These are phyloP conservation scores for Zelleria hepariella DNA, from an alignment of 2,888 invertebrate species.

Conservation along the genomic window DNA sequence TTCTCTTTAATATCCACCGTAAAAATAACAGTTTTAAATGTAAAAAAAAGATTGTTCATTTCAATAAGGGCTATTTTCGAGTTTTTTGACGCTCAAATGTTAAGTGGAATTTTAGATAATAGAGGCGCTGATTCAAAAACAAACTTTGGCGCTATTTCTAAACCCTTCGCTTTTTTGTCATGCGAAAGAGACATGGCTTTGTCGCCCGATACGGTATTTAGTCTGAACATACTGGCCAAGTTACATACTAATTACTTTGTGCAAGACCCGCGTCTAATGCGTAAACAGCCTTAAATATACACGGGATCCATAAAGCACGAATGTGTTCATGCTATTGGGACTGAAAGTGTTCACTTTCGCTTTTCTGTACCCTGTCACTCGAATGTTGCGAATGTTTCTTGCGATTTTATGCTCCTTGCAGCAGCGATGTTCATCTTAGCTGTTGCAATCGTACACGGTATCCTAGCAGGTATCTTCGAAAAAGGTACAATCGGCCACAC, in stretches of 20 bases:
- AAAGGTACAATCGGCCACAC: too few relatives aligned
- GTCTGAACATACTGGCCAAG: constrained; percentile 15
- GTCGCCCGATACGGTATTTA: background rate
- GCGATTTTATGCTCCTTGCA: too few relatives aligned
- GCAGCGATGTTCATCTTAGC: too few relatives aligned
- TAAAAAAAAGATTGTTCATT: too few relatives aligned
- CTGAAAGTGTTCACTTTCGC: background rate
- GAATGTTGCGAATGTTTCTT: background rate
- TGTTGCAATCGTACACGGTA: too few relatives aligned
- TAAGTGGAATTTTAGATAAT: too few relatives aligned
- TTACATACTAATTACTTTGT: constrained; percentile 26
- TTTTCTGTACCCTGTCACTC: background rate
- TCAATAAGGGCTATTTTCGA: too few relatives aligned
- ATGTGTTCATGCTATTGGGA: background rate
- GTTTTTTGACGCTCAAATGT: too few relatives aligned
- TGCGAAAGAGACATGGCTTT: background rate
- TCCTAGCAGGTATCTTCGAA: too few relatives aligned
- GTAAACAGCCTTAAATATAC: background rate
- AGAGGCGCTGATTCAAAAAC: background rate
- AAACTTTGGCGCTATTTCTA: background rate
- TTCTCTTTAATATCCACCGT: too few relatives aligned
- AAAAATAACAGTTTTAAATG: too few relatives aligned
- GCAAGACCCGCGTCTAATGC: constrained; percentile 10
- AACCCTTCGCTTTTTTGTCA: background rate
- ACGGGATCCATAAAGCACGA: background rate